Base-by-base conservation (phyloP, 2,113 vertebrate species). In the Apteryx owenii region DNA sequence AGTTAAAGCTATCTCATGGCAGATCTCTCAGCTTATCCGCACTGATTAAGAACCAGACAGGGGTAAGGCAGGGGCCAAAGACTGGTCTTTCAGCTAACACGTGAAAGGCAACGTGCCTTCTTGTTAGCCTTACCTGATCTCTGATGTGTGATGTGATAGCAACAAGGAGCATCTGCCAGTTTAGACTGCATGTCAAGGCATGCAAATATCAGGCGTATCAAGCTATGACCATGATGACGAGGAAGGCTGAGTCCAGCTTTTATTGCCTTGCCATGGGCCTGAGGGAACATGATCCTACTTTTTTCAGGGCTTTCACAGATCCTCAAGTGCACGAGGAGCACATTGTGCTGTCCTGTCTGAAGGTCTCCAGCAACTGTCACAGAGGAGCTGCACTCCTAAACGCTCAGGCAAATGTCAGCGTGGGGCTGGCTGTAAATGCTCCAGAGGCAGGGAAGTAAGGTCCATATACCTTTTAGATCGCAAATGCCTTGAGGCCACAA, bases 321-420 rank as follows among this genome's bases (percentile, higher is more conserved):
- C 7, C 13, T 90, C 10, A 72, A 69, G 75, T 72, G 6, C 13
- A 3, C 79, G 44, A 33, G 10, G 18, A 56, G 5, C 5, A 25
- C 17, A 16, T 25, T 50, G n/a, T 88, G 4, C 18, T 1, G 1
- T 7, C 1, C 5, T 17, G 21, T 56, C 66, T 69, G 44, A 90
- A 77, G 23, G 8, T 65, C 26, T 70, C 31, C 36, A 53, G 50
- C 19, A 81, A 26, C 13, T 75, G 26, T 10, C n/a, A 26, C 42
- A 40, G 51, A 46, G 23, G 6, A 4, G 51, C 53, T 6, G 2
- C 21, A 21, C 11, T 2, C 1, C 5, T 3, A 20, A 31, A 61
- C 9, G 11, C 29, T 75, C 5, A 19, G 20, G 6, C 0, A 0
- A 44, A 14, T 29, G 17, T 38, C 38, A 13, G 2, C 10, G 12